Base-by-base conservation (phyloP, 2,888 invertebrate genomes). In the Heliconius ethilla region DNA sequence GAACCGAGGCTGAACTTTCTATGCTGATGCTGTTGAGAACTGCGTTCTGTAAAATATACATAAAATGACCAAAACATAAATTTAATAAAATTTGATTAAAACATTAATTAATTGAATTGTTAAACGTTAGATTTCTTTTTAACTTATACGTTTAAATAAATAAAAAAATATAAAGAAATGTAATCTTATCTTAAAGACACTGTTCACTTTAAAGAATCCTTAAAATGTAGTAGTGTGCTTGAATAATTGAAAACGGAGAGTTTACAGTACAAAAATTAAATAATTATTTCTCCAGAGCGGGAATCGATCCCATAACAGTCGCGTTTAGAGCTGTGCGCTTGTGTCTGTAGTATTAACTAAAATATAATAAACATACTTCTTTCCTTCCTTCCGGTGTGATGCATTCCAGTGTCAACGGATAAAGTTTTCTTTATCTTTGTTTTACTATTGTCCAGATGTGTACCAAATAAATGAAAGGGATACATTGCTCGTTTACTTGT, bases 331-430 rank as follows among this genome's bases (percentile, higher is more conserved):
- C 2, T 6, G 51, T 6, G 18, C 18, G 51, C 18, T 51, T 18
- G 18, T 15, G 3, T 18, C 22, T 3, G 27, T 27, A 51, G 5
- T 7, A 27, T 37, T 10, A 27, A 18, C 0, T n/a, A n/a, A 33
- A n/a, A 15, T 3, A 62, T 25, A 27, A 18, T 45, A 75, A 70
- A 86, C 89, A 87, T 79, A 93, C 93, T 91, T 83, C 88, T 88
- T 5, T 91, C 92, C 83, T 86, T 91, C 75, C 90, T 87, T 5
- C 94, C 95, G n/a, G 94, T 94, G 77, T 93, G 95, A 84, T 95
- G 95, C 91, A 95, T 95, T 40, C 95, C 95, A 0, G 95, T 94
- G 70, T 95, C 95, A 25, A 95, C 94, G 0, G 94, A 94, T 0
- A 94, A 85, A 0, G 95, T 95, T 82, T 95, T 95, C 87, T 94